A percentile compares a stretch with the other conserved stretches of the same genome.
Evolutionary conservation across 2,113 vertebrate genomes (phyloP).

Genomic region (Daubentonia madagascariensis): DNA sequence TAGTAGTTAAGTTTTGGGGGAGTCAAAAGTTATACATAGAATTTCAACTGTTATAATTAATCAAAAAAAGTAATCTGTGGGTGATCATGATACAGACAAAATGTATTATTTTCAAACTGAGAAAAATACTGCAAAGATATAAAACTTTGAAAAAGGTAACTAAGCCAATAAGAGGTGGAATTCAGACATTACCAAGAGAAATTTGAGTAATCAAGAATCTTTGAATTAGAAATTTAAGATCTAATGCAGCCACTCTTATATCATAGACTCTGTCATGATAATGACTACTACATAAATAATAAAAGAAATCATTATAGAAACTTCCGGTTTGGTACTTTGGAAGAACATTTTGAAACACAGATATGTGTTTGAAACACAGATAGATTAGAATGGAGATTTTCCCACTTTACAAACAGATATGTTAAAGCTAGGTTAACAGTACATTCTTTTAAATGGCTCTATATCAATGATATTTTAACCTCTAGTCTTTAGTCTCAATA

Average conservation of each 20-base stretch:
- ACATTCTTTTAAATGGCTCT: background rate
- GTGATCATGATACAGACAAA: background rate
- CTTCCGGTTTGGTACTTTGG: background rate
- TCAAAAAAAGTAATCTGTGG: background rate
- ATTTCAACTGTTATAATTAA: background rate
- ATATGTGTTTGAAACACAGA: too few species aligned
- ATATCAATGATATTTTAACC: background rate
- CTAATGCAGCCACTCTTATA: background rate
- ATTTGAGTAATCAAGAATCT: background rate
- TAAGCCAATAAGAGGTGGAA: background rate
- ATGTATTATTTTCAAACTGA: background rate
- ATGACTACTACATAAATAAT: background rate
- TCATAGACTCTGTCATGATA: background rate
- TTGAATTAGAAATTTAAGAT: conserved; percentile 5
- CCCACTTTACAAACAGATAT: background rate
- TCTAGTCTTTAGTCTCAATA: background rate
- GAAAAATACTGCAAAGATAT: background rate
- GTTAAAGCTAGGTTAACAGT: background rate
- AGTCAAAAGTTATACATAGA: background rate
- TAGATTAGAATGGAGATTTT: background rate
- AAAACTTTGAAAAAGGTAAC: background rate
- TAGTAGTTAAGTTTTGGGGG: background rate
- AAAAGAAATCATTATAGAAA: background rate
- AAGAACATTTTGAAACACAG: background rate
- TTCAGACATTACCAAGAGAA: background rate